Base-by-base conservation (phyloP, 2,888 invertebrate species). In the Aporophyla lueneburgensis region DNA sequence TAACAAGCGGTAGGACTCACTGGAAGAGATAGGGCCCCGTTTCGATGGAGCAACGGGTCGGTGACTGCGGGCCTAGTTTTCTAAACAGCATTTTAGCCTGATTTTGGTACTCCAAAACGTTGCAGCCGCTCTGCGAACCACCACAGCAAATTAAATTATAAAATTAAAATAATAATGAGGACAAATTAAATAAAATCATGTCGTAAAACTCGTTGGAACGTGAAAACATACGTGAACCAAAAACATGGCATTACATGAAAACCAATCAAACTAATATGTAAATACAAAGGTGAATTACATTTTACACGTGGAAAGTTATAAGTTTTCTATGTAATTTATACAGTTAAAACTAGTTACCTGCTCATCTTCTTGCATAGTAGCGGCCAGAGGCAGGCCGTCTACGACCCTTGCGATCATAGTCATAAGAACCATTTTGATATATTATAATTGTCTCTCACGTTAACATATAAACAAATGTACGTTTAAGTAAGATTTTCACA, bases 1-100 rank as follows among this genome's bases (percentile, higher is more conserved):
- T 87, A 94, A 94, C 56, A 94, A 94, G 93, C 93, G 61, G 76
- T 86, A 75, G 78, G 89, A 97, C 98, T 98, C 97, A 99, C 99
- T 99, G 99, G 96, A 99, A 99, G 93, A 99, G 97, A 97, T 98
- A 99, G 79, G 99, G 98, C 85, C 99, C 99, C 78, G 99, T 99
- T 97, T 99, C 99, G 91, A 99, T 98, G 90, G 99, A 99, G 96
- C 99, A 99, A 93, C 98, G 97, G 51, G 97, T 96, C 78, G 99
- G 99, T 77, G 99, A 99, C 92, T 98, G 98, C 58, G 98, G 98
- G 87, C 98, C 98, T 91, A 99, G 97, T 96, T 99, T 99, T 91
- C 99, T 97, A 97, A 99, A 99, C 90, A 99, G 97, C 98, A 99
- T 98, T 97, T 99, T 99, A 56, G 99, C 99, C 97, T 99, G 99